Conservation (phyloP, 2,797 vertebrate species). For the Strix occidentalis region DNA sequence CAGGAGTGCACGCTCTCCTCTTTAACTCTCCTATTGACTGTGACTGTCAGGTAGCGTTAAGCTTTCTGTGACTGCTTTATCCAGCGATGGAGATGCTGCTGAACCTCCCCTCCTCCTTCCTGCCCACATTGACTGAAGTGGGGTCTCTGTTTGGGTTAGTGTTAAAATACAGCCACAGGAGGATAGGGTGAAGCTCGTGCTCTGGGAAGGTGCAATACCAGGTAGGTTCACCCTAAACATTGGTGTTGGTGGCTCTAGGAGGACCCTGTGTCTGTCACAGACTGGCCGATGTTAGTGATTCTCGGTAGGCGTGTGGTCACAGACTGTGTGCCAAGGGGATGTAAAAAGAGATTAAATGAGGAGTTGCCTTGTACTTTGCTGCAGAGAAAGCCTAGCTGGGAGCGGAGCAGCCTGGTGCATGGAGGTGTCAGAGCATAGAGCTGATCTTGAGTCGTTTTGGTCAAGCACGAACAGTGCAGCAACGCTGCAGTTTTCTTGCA, state of each 20-base stretch:
- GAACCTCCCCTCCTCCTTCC: rapidly evolving
- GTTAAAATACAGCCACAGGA: neutral
- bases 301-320: neutral
- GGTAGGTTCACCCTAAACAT: rapidly evolving
- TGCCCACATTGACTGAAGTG: rapidly evolving
- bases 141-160: neutral
- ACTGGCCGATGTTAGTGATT: neutral
- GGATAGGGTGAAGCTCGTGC: neutral
- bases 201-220: neutral
- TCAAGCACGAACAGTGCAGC: neutral
- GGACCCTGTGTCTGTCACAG: neutral
- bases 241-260: neutral
- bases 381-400: neutral
- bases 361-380: neutral
- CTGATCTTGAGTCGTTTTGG: neutral
- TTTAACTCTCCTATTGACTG: neutral
- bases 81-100: neutral
- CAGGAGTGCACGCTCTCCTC: rapidly evolving
- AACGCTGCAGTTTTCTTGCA: too few relatives aligned
- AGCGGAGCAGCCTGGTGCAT: rapidly evolving
- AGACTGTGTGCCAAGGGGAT: too few relatives aligned
- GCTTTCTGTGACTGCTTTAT: neutral
- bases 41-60: rapidly evolving
- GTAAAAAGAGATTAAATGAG: neutral
- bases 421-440: neutral